phyloP scores from a whole-genome alignment of 2,888 invertebrate species.

The Dasysyrphus tricinctus region DNA sequence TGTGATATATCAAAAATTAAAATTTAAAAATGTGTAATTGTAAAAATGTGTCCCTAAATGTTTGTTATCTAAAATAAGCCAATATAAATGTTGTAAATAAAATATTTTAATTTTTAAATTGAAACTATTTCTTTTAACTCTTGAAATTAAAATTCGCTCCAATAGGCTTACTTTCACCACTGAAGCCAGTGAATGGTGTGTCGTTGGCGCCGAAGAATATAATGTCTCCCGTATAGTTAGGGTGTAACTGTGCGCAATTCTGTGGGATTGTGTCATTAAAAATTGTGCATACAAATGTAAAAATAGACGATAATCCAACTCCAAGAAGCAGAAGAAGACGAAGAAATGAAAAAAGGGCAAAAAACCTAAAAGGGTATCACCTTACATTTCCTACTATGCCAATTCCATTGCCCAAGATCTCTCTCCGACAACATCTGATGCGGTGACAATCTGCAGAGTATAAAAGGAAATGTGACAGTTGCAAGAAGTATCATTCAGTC shows the following conservation, averaged over 20 bases:
- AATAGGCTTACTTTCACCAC: slow-evolving; percentile 60
- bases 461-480: slow-evolving; percentile 53
- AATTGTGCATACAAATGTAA: slow-evolving; percentile 49
- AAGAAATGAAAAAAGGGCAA: slow-evolving; percentile 54
- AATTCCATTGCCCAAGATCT: slow-evolving; percentile 55
- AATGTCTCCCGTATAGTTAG: slow-evolving; percentile 7
- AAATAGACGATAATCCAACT: slow-evolving; percentile 32
- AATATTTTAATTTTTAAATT: slow-evolving; percentile 63
- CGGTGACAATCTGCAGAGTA: slow-evolving; percentile 36
- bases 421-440: slow-evolving; percentile 35
- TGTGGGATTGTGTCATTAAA: slow-evolving; percentile 66
- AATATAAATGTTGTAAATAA: slow-evolving; percentile 66
- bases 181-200: neutral
- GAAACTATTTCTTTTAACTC: slow-evolving; percentile 28
- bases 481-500: slow-evolving; percentile 71
- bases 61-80: slow-evolving; percentile 41
- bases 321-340: neutral
- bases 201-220: slow-evolving; percentile 30
- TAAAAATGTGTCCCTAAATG: slow-evolving; percentile 45
- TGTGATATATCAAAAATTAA: slow-evolving; percentile 67
- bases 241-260: slow-evolving; percentile 49
- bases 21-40: slow-evolving; percentile 12
- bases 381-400: slow-evolving; percentile 68
- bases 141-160: slow-evolving; percentile 6
- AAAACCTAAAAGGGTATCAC: slow-evolving; percentile 60